Conservation (phyloP, 2,797 vertebrate species). For the Momotus momota region DNA sequence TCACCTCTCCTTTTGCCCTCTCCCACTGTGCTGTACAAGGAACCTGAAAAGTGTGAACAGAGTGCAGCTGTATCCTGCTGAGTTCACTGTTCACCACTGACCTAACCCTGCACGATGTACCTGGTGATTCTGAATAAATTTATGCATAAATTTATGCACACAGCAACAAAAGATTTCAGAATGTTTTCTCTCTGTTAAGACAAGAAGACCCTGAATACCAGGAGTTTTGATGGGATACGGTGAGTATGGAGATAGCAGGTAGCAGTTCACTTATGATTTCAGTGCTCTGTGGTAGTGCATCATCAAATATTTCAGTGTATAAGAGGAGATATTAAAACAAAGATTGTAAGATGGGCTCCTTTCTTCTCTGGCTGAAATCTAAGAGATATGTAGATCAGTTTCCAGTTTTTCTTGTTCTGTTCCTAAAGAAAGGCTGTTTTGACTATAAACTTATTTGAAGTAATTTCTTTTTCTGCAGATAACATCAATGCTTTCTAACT, state of each 20-base stretch:
- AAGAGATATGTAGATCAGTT: neutral
- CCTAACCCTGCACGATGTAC: neutral
- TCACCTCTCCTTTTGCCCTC: neutral
- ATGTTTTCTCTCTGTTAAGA: neutral
- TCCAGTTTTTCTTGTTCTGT: neutral
- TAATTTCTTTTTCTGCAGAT: slow-evolving; percentile 4
- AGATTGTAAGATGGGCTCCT: neutral
- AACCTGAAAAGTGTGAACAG: neutral
- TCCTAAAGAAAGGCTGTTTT: neutral
- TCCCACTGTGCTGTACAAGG: slow-evolving; percentile 8
- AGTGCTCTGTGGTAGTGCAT: neutral
- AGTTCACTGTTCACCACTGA: neutral
- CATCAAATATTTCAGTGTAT: neutral
- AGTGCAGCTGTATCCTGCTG: neutral
- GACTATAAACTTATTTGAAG: neutral
- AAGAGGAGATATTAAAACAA: neutral
- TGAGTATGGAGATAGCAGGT: neutral
- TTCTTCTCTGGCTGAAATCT: neutral
- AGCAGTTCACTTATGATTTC: neutral
- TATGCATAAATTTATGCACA: neutral
- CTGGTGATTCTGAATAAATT: neutral
- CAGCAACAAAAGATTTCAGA: neutral
- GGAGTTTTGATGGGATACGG: neutral
- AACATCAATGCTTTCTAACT: slow-evolving; percentile 14
- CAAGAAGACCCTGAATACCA: neutral